A percentile compares a stretch with the other conserved stretches of the same genome.
Conservation (phyloP, 2,888 invertebrate species). For the Thecophora atra region DNA sequence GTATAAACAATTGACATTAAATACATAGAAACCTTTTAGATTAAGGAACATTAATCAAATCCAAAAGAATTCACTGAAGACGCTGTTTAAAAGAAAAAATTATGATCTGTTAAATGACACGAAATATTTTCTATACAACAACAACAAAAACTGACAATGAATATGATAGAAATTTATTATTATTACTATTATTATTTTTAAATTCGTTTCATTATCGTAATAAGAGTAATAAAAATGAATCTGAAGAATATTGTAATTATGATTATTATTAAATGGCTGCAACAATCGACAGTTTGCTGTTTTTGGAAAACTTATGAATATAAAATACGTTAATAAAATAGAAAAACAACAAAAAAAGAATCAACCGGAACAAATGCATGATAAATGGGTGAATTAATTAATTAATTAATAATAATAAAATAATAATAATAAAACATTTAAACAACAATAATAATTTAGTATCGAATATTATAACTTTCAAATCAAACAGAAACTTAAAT, state of each 20-base stretch:
- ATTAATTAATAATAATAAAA: slow-evolving; percentile 26
- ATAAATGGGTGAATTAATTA: slow-evolving; percentile 25
- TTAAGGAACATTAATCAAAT: not conserved
- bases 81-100: not conserved
- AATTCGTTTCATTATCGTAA: too few relatives aligned
- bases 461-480: too few relatives aligned
- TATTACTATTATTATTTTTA: too few relatives aligned
- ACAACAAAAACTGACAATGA: too few relatives aligned
- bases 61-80: not conserved
- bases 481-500: too few relatives aligned
- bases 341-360: slow-evolving; percentile 33
- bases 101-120: too few relatives aligned
- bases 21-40: not conserved
- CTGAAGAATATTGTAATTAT: too few relatives aligned
- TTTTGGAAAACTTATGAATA: slow-evolving; percentile 57
- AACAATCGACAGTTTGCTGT: slow-evolving; percentile 44
- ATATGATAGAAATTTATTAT: too few relatives aligned
- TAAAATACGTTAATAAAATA: slow-evolving; percentile 41
- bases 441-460: too few relatives aligned
- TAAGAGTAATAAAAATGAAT: too few relatives aligned
- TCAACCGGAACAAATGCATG: slow-evolving; percentile 23
- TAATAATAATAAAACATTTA: too few relatives aligned
- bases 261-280: slow-evolving; percentile 48
- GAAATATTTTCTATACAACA: too few relatives aligned
- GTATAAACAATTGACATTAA: not conserved